Evolutionary conservation across 2,113 vertebrate genomes (phyloP).

Genomic region (Apteryx mantelli): DNA sequence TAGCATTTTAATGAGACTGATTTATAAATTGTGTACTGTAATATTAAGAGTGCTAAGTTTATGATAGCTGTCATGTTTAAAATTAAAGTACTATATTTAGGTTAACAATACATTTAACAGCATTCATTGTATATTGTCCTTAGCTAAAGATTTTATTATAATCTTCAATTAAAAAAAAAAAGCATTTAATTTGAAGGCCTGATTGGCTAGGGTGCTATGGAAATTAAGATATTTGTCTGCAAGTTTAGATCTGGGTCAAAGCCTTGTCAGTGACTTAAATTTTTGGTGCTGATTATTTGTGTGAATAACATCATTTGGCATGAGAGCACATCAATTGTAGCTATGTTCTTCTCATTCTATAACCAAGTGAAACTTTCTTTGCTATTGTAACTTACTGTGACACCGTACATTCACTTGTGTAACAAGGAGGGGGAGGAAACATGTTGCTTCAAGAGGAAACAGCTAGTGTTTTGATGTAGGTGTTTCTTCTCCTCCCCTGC

Average conservation of each 20-base stretch:
- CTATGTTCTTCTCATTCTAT: background rate
- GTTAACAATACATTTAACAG: background rate
- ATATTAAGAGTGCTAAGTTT: background rate
- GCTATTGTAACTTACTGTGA: background rate
- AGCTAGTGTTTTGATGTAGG: background rate
- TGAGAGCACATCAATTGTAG: background rate
- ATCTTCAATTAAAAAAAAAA: background rate
- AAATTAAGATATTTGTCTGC: background rate
- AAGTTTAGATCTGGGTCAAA: background rate
- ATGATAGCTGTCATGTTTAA: background rate
- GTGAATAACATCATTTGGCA: background rate
- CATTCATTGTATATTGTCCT: background rate
- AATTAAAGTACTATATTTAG: background rate
- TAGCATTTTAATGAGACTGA: background rate
- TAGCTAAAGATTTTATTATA: background rate
- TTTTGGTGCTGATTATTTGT: background rate
- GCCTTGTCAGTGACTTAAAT: accelerated
- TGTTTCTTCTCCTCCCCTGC: background rate
- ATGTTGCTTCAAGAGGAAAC: background rate
- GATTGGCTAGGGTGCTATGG: background rate
- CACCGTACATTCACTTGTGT: background rate
- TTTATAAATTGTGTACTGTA: background rate
- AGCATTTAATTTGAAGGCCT: background rate
- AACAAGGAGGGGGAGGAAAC: background rate
- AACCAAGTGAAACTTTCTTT: background rate